A percentile compares a stretch with the other conserved stretches of the same genome.
Conservation (phyloP, 1,140 invertebrate species). For the Pseudomyrmex cubaensis region DNA sequence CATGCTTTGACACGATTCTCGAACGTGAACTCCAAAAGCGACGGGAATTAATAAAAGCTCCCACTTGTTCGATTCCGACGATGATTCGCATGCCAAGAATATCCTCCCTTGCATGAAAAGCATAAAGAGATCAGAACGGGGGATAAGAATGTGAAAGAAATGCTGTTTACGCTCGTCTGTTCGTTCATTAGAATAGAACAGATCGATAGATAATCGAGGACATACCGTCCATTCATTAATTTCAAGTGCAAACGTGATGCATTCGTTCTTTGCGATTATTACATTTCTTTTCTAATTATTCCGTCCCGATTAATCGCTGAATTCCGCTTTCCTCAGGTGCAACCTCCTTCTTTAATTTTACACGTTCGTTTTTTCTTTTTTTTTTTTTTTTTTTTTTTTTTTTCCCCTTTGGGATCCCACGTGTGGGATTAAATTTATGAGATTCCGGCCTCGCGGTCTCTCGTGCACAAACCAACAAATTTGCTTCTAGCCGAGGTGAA, state of each 20-base stretch:
- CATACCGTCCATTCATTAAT: too few relatives aligned
- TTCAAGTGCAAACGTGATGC: too few relatives aligned
- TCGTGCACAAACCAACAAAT: conserved; percentile 9
- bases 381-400: background rate
- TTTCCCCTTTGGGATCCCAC: background rate
- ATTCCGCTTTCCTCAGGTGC: too few relatives aligned
- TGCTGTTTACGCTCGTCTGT: background rate
- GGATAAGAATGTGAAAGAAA: background rate
- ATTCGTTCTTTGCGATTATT: too few relatives aligned
- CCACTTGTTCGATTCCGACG: background rate
- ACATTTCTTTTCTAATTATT: background rate
- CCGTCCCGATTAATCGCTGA: background rate
- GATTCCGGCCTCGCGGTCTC: background rate
- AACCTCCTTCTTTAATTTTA: too few relatives aligned
- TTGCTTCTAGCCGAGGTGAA: conserved; percentile 82
- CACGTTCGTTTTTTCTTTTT: background rate
- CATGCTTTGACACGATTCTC: background rate
- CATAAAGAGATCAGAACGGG: background rate
- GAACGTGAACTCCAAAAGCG: background rate
- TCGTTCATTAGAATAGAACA: too few relatives aligned
- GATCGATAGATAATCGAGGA: too few relatives aligned
- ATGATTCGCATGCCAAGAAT: background rate
- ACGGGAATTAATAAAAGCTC: conserved; percentile 5
- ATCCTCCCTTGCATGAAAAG: background rate
- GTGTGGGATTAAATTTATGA: conserved; percentile 28